Conservation (phyloP, 2,797 vertebrate genomes). For the Lagocephalus sceleratus region DNA sequence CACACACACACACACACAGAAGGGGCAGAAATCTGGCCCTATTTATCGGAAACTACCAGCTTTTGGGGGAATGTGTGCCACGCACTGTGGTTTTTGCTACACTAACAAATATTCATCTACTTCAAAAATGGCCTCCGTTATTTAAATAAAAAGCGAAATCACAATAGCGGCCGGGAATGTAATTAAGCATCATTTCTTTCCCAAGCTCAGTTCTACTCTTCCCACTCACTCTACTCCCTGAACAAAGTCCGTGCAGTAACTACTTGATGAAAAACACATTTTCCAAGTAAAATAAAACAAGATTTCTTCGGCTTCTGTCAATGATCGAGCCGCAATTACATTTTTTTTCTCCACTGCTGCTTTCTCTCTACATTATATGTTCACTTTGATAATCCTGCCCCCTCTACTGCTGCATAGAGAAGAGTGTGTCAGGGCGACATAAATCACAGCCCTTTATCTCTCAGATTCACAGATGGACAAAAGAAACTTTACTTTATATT, state of each 20-base stretch:
- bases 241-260: slow-evolving; percentile 41
- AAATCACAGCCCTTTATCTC: slow-evolving; percentile 60
- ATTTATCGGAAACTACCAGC: slow-evolving; percentile 23
- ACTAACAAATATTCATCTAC: slow-evolving; percentile 28
- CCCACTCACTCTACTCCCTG: slow-evolving; percentile 28
- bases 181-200: slow-evolving; percentile 28
- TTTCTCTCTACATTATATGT: slow-evolving; percentile 67
- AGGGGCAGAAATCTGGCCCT: slow-evolving; percentile 9
- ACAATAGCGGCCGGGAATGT: slow-evolving; percentile 42
- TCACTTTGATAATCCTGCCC: slow-evolving; percentile 62
- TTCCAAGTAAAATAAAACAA: slow-evolving; percentile 4
- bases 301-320: not conserved
- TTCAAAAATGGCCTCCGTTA: slow-evolving; percentile 66
- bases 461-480: slow-evolving; percentile 51
- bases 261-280: slow-evolving; percentile 17
- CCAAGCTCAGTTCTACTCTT: slow-evolving; percentile 29
- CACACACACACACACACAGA: not conserved
- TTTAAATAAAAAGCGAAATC: slow-evolving; percentile 66
- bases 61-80: slow-evolving; percentile 9
- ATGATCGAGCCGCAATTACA: no score
- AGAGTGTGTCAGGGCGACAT: slow-evolving; percentile 60
- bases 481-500: slow-evolving; percentile 52
- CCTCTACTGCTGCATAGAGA: slow-evolving; percentile 63
- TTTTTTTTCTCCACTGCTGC: not conserved
- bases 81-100: slow-evolving; percentile 4